phyloP scores from a whole-genome alignment of 2,797 vertebrate genomes.

The Molossus molossus region DNA sequence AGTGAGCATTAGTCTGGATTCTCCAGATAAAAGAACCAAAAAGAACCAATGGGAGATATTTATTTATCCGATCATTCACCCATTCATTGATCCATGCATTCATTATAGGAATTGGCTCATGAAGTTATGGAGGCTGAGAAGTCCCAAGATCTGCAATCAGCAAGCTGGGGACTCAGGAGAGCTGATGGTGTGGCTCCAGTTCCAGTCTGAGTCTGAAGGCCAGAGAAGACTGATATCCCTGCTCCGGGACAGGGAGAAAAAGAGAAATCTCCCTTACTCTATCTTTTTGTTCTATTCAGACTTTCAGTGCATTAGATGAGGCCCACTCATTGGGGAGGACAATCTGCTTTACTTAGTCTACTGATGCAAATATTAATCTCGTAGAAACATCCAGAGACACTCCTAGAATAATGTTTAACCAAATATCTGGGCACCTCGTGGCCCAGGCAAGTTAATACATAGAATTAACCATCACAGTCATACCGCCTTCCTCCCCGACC shows the following conservation, averaged over 20 bases:
- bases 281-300: not conserved
- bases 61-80: not conserved
- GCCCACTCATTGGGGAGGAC: not conserved
- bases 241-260: not conserved
- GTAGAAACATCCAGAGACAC: not conserved
- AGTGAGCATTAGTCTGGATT: conserved; percentile 2
- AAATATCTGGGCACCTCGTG: not conserved
- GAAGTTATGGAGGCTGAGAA: not conserved
- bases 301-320: not conserved
- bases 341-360: not conserved
- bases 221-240: not conserved
- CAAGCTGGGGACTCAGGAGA: not conserved
- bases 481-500: not conserved
- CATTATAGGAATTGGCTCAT: not conserved
- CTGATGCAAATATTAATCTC: not conserved
- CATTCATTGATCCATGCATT: not conserved
- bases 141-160: not conserved
- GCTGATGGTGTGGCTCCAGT: not conserved
- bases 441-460: not conserved
- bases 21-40: not conserved
- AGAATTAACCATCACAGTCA: not conserved
- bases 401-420: not conserved
- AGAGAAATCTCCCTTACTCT: not conserved
- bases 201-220: not conserved
- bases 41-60: not conserved